phyloP scores from a whole-genome alignment of 2,888 invertebrate genomes.

The Eupsilia transversa region DNA sequence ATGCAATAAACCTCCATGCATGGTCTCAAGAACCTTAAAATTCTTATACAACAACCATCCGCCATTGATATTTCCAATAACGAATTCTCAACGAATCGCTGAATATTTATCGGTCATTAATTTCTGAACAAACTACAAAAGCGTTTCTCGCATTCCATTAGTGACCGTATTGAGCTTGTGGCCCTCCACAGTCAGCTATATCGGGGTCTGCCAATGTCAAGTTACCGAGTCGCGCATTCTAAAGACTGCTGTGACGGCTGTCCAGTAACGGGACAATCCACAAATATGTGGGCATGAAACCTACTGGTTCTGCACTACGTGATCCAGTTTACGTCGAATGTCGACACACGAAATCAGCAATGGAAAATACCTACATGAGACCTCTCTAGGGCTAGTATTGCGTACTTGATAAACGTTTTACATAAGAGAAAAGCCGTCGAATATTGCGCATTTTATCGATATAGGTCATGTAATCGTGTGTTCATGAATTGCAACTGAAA shows the following conservation, averaged over 20 bases:
- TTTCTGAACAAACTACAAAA: constrained; percentile 60
- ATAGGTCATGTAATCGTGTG: constrained; percentile 32
- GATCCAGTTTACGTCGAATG: constrained; percentile 54
- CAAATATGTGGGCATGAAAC: constrained; percentile 47
- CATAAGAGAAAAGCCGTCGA: constrained; percentile 23
- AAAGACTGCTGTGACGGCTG: constrained; percentile 35
- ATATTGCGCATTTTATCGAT: constrained; percentile 41
- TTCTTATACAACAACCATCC: constrained; percentile 48
- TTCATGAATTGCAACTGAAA: constrained; percentile 4
- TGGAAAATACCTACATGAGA: constrained; percentile 49
- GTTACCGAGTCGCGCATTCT: constrained; percentile 62
- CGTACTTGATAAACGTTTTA: constrained; percentile 29
- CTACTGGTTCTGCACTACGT: constrained; percentile 62
- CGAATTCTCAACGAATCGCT: constrained; percentile 55
- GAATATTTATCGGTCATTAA: constrained; percentile 68
- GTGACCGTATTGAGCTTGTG: constrained; percentile 28
- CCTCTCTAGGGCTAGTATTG: constrained; percentile 28
- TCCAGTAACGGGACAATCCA: constrained; percentile 62
- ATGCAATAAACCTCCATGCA: constrained; percentile 39
- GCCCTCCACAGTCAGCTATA: constrained; percentile 35
- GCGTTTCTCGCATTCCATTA: constrained; percentile 66
- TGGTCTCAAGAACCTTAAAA: constrained; percentile 49
- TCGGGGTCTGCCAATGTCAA: constrained; percentile 68
- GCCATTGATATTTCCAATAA: constrained; percentile 51
- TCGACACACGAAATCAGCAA: constrained; percentile 55